Percentiles rank a stretch among this genome's conserved stretches.
These are phyloP conservation scores for Acanthopagrus latus DNA, from an alignment of 2,797 vertebrate species.

Conservation along the genomic window DNA sequence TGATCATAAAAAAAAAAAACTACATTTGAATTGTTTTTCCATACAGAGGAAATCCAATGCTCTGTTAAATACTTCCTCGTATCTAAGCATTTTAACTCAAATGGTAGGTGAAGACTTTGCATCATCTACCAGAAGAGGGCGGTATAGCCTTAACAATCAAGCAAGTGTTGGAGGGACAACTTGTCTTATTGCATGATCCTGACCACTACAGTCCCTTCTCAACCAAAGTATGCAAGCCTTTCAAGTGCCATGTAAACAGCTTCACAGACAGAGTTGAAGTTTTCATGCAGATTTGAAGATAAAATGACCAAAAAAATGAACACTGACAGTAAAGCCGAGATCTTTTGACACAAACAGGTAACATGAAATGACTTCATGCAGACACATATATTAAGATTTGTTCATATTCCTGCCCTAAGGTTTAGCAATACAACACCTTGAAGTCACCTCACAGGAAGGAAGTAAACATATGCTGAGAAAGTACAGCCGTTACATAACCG, in stretches of 20 bases:
- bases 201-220: not conserved
- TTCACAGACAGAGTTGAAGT: not conserved
- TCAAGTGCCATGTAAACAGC: not conserved
- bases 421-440: conserved; percentile 1
- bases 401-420: not conserved
- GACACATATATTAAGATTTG: not conserved
- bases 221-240: not conserved
- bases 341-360: not conserved
- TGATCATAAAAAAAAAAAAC: too few relatives aligned
- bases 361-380: not conserved
- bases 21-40: not conserved
- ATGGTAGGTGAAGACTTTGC: not conserved
- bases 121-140: conserved; percentile 61
- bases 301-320: not conserved
- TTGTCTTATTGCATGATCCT: not conserved
- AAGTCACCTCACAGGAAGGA: conserved; percentile 34
- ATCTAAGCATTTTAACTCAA: not conserved
- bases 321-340: not conserved
- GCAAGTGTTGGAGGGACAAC: not conserved
- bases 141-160: conserved; percentile 31
- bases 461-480: conserved; percentile 43
- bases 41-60: too few relatives aligned
- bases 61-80: not conserved
- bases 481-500: conserved; percentile 68
- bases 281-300: not conserved